Evolutionary conservation across 2,888 invertebrate genomes (phyloP).

Genomic region (Galerucella calmariensis): DNA sequence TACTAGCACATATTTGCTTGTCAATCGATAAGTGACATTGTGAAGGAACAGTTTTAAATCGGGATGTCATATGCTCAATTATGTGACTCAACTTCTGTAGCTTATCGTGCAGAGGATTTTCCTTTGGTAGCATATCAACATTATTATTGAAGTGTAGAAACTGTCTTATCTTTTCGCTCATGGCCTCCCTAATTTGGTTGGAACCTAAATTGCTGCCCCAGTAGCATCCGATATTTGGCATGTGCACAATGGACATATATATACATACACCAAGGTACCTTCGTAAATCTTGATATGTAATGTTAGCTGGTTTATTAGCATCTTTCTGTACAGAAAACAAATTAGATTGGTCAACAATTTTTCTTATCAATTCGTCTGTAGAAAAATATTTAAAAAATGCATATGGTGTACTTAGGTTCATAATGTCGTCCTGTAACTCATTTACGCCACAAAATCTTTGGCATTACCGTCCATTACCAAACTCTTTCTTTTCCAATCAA

Average conservation of each 20-base stretch:
- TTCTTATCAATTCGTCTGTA: background rate
- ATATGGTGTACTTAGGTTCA: background rate
- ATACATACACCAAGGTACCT: slow-evolving; percentile 12
- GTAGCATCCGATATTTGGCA: slow-evolving; percentile 11
- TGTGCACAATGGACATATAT: slow-evolving; percentile 10
- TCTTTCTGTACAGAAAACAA: slow-evolving; percentile 9
- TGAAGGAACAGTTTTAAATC: slow-evolving; percentile 16
- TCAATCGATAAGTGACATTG: slow-evolving; percentile 8
- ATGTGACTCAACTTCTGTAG: slow-evolving; percentile 25
- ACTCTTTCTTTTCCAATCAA: too few relatives aligned
- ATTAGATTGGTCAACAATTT: background rate
- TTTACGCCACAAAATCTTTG: too few relatives aligned
- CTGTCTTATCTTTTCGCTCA: slow-evolving; percentile 18
- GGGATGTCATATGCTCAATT: background rate
- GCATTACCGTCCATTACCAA: too few relatives aligned
- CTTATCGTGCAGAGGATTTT: slow-evolving; percentile 17
- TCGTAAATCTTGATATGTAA: background rate
- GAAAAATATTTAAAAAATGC: slow-evolving; percentile 25
- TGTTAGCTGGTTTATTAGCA: slow-evolving; percentile 19
- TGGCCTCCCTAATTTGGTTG: slow-evolving; percentile 13
- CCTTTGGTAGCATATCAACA: slow-evolving; percentile 11
- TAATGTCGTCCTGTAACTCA: background rate
- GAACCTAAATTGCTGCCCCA: background rate
- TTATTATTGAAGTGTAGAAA: slow-evolving; percentile 26
- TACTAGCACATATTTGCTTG: slow-evolving; percentile 19